phyloP scores from a whole-genome alignment of 2,797 vertebrate species.

The Semaprochilodus insignis region DNA sequence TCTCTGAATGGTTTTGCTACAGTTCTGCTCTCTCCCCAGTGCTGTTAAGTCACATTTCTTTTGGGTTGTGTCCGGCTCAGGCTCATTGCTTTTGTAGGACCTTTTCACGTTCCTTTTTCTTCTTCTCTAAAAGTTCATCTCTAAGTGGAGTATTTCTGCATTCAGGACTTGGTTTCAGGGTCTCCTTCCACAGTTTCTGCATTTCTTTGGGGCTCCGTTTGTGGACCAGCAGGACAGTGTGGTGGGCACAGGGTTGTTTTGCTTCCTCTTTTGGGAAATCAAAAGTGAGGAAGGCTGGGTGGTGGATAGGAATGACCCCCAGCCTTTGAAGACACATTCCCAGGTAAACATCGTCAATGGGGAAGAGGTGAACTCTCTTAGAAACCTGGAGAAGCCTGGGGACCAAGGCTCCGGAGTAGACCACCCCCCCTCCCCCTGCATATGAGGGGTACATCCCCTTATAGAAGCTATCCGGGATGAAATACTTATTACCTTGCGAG shows the following conservation, averaged over 20 bases:
- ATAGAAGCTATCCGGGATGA: constrained; percentile 76
- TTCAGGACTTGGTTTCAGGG: constrained; percentile 44
- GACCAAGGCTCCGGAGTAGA: constrained; percentile 78
- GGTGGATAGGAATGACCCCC: constrained; percentile 60
- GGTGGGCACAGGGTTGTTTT: constrained; percentile 67
- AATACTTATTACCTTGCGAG: constrained; percentile 70
- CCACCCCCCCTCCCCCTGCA: constrained; percentile 76
- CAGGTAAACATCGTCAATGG: constrained; percentile 81
- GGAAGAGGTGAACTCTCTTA: constrained; percentile 77
- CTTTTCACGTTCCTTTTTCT: not conserved
- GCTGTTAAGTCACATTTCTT: not conserved
- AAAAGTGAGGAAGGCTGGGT: constrained; percentile 79
- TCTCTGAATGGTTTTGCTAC: not conserved
- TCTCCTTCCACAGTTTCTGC: constrained; percentile 63
- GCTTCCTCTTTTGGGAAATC: constrained; percentile 66
- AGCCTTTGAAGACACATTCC: constrained; percentile 79
- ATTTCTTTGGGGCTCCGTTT: constrained; percentile 70
- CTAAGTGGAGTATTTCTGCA: constrained; percentile 66
- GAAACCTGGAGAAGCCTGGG: constrained; percentile 70
- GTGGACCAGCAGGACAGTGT: constrained; percentile 76
- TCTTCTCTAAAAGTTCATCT: not conserved
- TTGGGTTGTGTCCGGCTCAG: not conserved
- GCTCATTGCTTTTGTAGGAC: not conserved
- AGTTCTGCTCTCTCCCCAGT: not conserved
- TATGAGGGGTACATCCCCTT: constrained; percentile 76